Base-by-base conservation (phyloP, 2,113 vertebrate species). In the Rhynchomys soricoides region DNA sequence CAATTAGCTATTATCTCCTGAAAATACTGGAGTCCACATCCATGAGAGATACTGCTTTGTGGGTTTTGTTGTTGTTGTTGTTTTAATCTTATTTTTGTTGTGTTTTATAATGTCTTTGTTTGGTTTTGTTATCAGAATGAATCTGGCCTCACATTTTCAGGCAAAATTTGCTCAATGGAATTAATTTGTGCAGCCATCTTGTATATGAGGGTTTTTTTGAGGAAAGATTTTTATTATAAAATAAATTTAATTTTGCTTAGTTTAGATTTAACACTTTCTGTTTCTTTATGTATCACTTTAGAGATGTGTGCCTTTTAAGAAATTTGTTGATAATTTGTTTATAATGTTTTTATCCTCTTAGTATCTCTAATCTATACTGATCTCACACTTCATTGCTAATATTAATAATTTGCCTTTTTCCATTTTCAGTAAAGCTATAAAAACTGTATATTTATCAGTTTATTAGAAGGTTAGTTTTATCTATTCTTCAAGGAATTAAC, bases 241-340 rank as follows among this genome's bases (percentile, higher is more conserved):
- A 89, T 88, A 57, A 68, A 75, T 81, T 78, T 34, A 91, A 81
- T 93, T 78, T 79, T 2, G 26, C 0, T 3, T 91, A 34, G 37
- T 94, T 83, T 52, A 22, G 13, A 29, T 24, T 11, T 68, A 31
- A 43, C n/a, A 68, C 66, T 95, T 93, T 90, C 74, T 83, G 15
- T 94, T 94, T 90, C 29, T 74, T 88, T 24, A 19, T 91, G 62
- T 90, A 26, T 91, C 55, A 64, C 12, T 91, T 90, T 93, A 59
- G 26, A 43, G 73, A 50, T 48, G 62, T 89, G 31, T 73, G 3
- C 31, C 48, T 85, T 91, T 74, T 37, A n/a, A 73, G 29, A 17
- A 83, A 57, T 57, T 10, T 81, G 34, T 57, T 21, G 19, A 5
- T 45, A 5, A 62, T 79, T 11, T 66, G 2, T 8, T 83, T 40